Percentiles rank a stretch among this genome's conserved stretches.
Conservation (phyloP, 2,113 vertebrate species). For the Agapornis roseicollis region DNA sequence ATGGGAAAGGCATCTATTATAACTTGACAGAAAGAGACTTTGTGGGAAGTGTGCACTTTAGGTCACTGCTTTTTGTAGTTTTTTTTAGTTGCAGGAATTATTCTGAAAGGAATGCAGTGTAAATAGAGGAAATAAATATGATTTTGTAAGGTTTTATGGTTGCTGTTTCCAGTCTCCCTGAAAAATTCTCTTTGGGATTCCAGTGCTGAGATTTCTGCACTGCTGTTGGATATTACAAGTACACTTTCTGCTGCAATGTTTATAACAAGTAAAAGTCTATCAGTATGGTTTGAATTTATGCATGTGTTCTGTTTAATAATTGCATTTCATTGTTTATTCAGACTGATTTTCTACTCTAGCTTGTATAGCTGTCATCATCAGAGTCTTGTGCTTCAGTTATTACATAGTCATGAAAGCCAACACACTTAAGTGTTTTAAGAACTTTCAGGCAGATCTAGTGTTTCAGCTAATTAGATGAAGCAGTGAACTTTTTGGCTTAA, state of each 20-base stretch:
- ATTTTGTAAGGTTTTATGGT: not conserved
- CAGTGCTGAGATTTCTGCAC: not conserved
- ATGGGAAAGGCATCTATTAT: constrained; percentile 10
- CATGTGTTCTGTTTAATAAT: constrained; percentile 1
- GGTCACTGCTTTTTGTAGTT: not conserved
- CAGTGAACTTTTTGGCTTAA: constrained; percentile 16
- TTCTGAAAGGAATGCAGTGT: not conserved
- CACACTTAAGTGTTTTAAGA: not conserved
- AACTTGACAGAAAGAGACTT: constrained; percentile 35
- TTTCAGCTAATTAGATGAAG: constrained; percentile 47
- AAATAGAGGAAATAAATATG: not conserved
- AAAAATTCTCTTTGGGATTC: not conserved
- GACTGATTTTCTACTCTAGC: not conserved
- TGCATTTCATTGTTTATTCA: not conserved
- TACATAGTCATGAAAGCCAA: not conserved
- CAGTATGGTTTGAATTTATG: not conserved
- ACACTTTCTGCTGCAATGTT: not conserved
- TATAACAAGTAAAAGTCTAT: not conserved
- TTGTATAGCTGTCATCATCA: not conserved
- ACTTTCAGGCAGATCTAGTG: constrained; percentile 45
- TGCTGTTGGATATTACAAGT: not conserved
- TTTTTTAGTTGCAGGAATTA: not conserved
- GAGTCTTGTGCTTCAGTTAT: constrained; percentile 18
- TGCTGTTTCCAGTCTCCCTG: not conserved
- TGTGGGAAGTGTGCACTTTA: not conserved